Percentiles rank a stretch among this genome's conserved stretches.
These are phyloP conservation scores for Thalassarche chlororhynchos DNA, from an alignment of 2,113 vertebrate species.

Conservation along the genomic window DNA sequence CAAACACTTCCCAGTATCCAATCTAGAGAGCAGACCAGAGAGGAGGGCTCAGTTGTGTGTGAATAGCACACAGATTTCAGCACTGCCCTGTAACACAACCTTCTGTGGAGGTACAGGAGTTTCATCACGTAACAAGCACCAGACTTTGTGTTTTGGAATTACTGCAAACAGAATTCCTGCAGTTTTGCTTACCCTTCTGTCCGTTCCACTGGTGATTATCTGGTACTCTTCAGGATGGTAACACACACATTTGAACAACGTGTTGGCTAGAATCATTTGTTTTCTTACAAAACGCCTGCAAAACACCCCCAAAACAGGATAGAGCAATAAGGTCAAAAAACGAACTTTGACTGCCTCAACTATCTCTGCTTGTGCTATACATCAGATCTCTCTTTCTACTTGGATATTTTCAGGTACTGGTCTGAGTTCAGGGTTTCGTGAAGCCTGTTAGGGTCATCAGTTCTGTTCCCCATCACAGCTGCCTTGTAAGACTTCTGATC, in stretches of 20 bases:
- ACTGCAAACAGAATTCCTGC: background rate
- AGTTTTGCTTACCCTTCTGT: conserved; percentile 81
- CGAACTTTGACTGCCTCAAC: background rate
- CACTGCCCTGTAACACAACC: background rate
- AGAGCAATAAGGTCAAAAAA: background rate
- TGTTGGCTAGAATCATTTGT: conserved; percentile 85
- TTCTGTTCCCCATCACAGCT: background rate
- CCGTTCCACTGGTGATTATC: conserved; percentile 86
- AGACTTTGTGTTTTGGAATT: background rate
- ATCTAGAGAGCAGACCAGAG: conserved; percentile 73
- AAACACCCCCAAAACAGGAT: background rate
- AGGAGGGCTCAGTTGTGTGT: background rate
- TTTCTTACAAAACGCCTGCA: conserved; percentile 82
- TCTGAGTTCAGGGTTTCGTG: background rate
- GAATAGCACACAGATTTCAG: background rate
- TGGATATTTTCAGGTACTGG: background rate
- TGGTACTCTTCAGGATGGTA: conserved; percentile 91
- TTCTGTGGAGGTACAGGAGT: too few relatives aligned
- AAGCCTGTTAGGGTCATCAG: background rate
- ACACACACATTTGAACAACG: conserved; percentile 84
- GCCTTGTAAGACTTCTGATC: background rate
- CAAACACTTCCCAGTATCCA: conserved; percentile 88
- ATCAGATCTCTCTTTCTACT: background rate
- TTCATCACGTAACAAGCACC: background rate
- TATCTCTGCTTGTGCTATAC: background rate